Conservation (phyloP, 1,140 invertebrate species). For the Drosophila pallidifrons region DNA sequence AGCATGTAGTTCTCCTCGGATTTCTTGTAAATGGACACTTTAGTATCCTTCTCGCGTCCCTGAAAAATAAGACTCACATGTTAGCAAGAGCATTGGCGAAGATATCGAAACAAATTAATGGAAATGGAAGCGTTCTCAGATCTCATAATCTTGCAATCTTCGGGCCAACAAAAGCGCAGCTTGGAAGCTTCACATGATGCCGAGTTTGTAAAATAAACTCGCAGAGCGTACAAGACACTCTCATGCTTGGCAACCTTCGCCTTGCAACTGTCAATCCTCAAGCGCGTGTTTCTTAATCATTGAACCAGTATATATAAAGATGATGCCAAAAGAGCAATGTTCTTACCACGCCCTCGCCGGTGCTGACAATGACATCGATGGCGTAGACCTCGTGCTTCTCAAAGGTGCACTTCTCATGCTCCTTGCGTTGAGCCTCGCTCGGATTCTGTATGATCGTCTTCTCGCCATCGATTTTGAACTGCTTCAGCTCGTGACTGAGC, state of each 20-base stretch:
- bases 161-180: constrained; percentile 34
- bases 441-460: constrained; percentile 99
- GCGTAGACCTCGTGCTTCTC: constrained; percentile 99
- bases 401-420: constrained; percentile 98
- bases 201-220: constrained; percentile 13
- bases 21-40: constrained; percentile 99
- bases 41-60: constrained; percentile 95
- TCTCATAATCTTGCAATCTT: constrained; percentile 84
- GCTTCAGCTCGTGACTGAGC: constrained; percentile 98
- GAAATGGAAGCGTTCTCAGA: constrained; percentile 68
- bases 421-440: constrained; percentile 98
- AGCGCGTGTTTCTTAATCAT: constrained; percentile 80
- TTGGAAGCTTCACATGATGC: constrained; percentile 41
- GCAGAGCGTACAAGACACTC: constrained; percentile 42
- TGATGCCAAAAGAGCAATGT: constrained; percentile 21
- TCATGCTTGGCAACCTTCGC: constrained; percentile 26
- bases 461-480: constrained; percentile 98
- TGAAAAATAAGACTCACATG: constrained; percentile 63
- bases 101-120: neutral
- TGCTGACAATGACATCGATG: constrained; percentile 98
- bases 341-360: constrained; percentile 93
- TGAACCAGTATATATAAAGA: constrained; percentile 47
- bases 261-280: constrained; percentile 61
- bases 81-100: constrained; percentile 34
- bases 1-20: constrained; percentile 98